Base-by-base conservation (phyloP, 2,113 vertebrate species). In the Sceloporus tristichus region DNA sequence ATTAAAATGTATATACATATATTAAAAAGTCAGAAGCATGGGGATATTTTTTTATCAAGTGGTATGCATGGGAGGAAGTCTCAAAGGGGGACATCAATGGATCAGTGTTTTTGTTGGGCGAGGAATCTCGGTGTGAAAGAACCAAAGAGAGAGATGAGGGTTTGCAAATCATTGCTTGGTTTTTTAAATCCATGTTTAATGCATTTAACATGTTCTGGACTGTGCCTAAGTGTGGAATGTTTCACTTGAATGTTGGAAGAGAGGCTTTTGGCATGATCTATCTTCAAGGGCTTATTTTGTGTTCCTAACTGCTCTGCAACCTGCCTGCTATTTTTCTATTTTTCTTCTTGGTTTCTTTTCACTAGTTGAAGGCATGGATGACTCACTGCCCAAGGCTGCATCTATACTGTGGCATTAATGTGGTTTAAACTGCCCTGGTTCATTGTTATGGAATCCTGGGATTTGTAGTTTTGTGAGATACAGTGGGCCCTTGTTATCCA, bases 31-130 rank as follows among this genome's bases (percentile, higher is more conserved):
- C 93, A 86, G 96, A 97, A 96, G 93, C 89, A 90, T 91, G 91
- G 91, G 88, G 95, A 95, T 97, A 97, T 97, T 97, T 87, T 97
- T 87, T 96, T 97, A 27, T 96, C 96, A 78, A 94, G 94, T 94
- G 95, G 94, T n/a, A 65, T 0, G 19, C 53, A 5, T n/a, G 13
- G 5, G n/a, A 59, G 93, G 90, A 94, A 89, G 93, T 95, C 91
- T 94, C 82, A 90, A 91, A 95, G 95, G 92, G 59, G 85, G 74
- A 34, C 4, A 54, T n/a, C 40, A 42, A 9, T 27, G 16, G 54
- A 84, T 94, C 86, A 90, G 95, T 95, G 94, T 97, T 96, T 40
- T 9, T 25, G 56, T 74, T 42, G 56, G 29, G 29, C 42, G 38
- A 53, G 16, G 34, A 29, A 73, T 0, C 25, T 21, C 27, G 13